Evolutionary conservation across 30 jellyfish, hydroid and myxozoan genomes (phyloP), one percentile per base, ranked within the genome.

Genomic region (Cassiopea andromeda): DNA sequence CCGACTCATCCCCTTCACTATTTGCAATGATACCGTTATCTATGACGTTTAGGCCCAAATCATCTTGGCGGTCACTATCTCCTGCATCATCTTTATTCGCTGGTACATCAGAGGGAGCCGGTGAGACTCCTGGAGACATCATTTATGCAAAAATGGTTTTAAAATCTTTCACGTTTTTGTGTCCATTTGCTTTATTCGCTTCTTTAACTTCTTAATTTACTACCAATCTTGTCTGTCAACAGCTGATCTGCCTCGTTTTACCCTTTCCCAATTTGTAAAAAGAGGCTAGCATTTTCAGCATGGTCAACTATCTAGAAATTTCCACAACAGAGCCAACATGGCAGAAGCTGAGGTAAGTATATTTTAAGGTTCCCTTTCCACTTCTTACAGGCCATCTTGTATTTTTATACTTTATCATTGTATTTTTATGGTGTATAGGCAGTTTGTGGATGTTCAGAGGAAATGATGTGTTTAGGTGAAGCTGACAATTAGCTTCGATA

Each of bases 81-180:
- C 79, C 90, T 1, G 50, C 72, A 14, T 19, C 83, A 67, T 81
- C 90, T 16, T 70, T 67, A 10, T 69, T 68, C 10, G 48, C 90
- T 60, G 90, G 90, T 38, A 81, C 73, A 61, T 81, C 90, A 48
- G 90, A 81, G 27, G 90, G 90, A 12, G 90, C 90, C 57, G 90
- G 90, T 15, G 90, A 81, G 19, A 81, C 47, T 67, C 67, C 72
- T 38, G 86, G 74, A 38, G 86, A 48, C 74, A 77, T 77, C 59
- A 18, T 77, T 18, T 48, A 61, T 57, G n/a, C 54, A 61, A 47
- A 0, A 18, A 17, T 2, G 48, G 19, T 59, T 49, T 13, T 16
- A 48, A 1, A 50, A 15, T 1, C 73, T 5, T 19, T 19, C 73
- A 61, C 73, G 73, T 13, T 13, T 4, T 8, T 61, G 27, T 13